These are phyloP conservation scores for Chlorops oryzae DNA, from an alignment of 1,140 invertebrate genomes.

Conservation along the genomic window DNA sequence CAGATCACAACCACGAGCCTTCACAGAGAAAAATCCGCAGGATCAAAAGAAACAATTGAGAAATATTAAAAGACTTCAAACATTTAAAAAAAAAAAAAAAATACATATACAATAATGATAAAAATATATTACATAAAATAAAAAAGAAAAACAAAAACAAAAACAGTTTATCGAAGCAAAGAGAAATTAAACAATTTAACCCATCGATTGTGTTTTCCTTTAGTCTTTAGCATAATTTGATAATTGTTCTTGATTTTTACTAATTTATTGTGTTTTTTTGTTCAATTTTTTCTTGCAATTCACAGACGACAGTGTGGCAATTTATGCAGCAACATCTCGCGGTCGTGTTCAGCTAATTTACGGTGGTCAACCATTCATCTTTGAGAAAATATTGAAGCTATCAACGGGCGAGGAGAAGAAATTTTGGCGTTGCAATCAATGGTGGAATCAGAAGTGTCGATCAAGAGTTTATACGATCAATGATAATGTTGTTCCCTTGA, in stretches of 20 bases:
- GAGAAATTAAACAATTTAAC: no score
- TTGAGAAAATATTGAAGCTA: slow-evolving; percentile 42
- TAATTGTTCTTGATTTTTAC: slow-evolving; percentile 8
- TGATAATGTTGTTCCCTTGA: slow-evolving; percentile 38
- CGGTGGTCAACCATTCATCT: slow-evolving; percentile 46
- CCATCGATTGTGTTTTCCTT: no score
- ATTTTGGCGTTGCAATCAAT: slow-evolving; percentile 46
- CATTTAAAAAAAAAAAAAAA: neutral
- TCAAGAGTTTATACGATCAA: slow-evolving; percentile 45
- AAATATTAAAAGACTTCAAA: no score
- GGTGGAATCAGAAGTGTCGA: slow-evolving; percentile 47
- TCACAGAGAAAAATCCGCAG: slow-evolving; percentile 16
- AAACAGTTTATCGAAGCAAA: no score
- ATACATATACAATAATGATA: neutral
- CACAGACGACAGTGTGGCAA: slow-evolving; percentile 36
- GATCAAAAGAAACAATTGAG: no score
- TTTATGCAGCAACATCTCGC: slow-evolving; percentile 42
- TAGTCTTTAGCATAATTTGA: no score
- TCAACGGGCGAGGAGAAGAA: slow-evolving; percentile 42
- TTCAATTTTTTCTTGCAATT: no score
- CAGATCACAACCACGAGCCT: slow-evolving; percentile 35
- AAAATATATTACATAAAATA: no score
- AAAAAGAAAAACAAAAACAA: no score
- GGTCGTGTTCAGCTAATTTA: slow-evolving; percentile 44
- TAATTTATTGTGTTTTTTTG: slow-evolving; percentile 1